phyloP scores from a whole-genome alignment of 2,888 invertebrate species.

The Junonia oenone region DNA sequence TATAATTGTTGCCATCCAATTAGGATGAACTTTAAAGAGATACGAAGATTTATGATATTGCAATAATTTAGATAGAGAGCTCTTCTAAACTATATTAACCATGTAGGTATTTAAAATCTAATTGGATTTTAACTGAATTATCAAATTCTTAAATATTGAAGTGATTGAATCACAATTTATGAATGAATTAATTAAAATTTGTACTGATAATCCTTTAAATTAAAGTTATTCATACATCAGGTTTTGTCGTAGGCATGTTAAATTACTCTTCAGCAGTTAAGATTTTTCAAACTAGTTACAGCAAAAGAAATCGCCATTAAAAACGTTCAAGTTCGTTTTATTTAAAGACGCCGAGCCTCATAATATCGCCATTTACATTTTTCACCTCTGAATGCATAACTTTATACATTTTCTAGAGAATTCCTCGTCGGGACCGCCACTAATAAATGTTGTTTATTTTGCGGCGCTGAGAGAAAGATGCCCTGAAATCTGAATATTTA shows the following conservation, averaged over 20 bases:
- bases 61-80: no score
- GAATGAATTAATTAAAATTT: not conserved
- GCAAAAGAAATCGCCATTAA: not conserved
- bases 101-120: no score
- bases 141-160: no score
- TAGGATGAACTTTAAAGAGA: no score
- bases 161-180: no score
- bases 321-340: not conserved
- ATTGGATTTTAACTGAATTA: no score
- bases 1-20: no score
- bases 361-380: constrained; percentile 3
- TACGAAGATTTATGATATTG: no score
- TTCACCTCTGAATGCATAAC: constrained; percentile 10
- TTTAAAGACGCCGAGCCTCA: not conserved
- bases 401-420: not conserved
- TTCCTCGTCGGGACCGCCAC: constrained; percentile 1
- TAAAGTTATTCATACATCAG: no score
- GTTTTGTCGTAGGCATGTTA: not conserved
- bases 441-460: constrained; percentile 14
- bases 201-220: no score
- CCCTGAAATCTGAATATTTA: constrained; percentile 1
- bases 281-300: not conserved
- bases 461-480: not conserved
- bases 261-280: not conserved
- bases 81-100: no score